phyloP scores from a whole-genome alignment of 2,797 vertebrate genomes.

The Lagocephalus sceleratus region DNA sequence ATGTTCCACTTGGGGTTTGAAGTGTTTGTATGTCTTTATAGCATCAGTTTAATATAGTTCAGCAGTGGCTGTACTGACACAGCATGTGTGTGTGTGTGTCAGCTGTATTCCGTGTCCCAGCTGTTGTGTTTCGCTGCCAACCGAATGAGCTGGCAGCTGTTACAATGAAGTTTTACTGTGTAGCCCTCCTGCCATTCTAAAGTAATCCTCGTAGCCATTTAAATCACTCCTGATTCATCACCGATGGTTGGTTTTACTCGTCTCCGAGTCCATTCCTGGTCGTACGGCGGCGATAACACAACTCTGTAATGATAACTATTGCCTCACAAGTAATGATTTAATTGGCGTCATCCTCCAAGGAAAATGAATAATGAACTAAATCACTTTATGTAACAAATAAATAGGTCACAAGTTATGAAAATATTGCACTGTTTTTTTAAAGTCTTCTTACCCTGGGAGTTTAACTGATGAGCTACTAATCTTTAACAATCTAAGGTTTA shows the following conservation, averaged over 20 bases:
- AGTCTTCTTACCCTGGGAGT: not conserved
- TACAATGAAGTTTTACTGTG: conserved; percentile 47
- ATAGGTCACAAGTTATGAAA: conserved; percentile 39
- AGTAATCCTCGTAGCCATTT: conserved; percentile 29
- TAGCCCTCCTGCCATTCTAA: conserved; percentile 29
- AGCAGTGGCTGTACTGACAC: conserved; percentile 31
- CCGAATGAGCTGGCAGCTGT: conserved; percentile 53
- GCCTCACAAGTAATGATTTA: conserved; percentile 43
- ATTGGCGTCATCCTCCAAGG: conserved; percentile 19
- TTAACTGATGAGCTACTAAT: no score
- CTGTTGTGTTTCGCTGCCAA: conserved; percentile 62
- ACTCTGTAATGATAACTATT: conserved; percentile 28
- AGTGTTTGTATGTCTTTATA: conserved; percentile 27
- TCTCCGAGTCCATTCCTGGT: conserved; percentile 11
- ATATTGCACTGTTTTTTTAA: conserved; percentile 14
- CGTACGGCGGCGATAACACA: conserved; percentile 14
- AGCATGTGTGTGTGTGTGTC: conserved; percentile 29
- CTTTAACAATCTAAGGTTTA: no score
- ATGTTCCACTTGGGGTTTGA: conserved; percentile 13
- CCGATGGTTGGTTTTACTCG: conserved; percentile 12
- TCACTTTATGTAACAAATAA: conserved; percentile 45
- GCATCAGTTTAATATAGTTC: conserved; percentile 32
- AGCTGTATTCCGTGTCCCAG: conserved; percentile 58
- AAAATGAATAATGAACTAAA: conserved; percentile 40
- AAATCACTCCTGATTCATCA: conserved; percentile 21